Percentiles rank a stretch among this genome's conserved stretches.
Conservation (phyloP, 2,888 invertebrate genomes). For the Clepsis dumicolana region DNA sequence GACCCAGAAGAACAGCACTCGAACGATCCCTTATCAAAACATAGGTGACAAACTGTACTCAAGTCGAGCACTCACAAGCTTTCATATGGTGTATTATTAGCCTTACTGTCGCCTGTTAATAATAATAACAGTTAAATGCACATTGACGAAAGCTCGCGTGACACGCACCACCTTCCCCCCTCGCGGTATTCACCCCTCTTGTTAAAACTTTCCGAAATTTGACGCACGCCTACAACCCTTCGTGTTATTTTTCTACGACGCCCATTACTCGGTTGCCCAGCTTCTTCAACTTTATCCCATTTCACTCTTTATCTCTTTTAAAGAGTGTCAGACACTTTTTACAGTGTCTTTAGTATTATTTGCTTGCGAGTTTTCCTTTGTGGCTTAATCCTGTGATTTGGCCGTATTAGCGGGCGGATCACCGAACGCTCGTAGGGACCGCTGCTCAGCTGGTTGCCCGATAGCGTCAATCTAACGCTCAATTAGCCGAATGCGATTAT, state of each 20-base stretch:
- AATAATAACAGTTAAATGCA: slow-evolving; percentile 70
- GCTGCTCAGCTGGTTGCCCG: slow-evolving; percentile 63
- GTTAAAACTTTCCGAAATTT: slow-evolving; percentile 80
- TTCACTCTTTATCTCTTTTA: slow-evolving; percentile 58
- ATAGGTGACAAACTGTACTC: slow-evolving; percentile 16
- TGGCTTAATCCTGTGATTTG: slow-evolving; percentile 68
- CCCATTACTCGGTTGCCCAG: slow-evolving; percentile 61
- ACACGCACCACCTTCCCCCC: slow-evolving; percentile 62
- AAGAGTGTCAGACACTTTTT: slow-evolving; percentile 55
- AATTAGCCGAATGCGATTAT: slow-evolving; percentile 85
- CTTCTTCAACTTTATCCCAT: slow-evolving; percentile 64
- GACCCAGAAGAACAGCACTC: slow-evolving; percentile 27
- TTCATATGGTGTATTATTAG: slow-evolving; percentile 52
- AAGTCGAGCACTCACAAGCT: slow-evolving; percentile 15
- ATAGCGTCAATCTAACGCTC: slow-evolving; percentile 86
- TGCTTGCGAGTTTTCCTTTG: slow-evolving; percentile 58
- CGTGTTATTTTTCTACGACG: slow-evolving; percentile 69
- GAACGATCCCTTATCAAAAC: slow-evolving; percentile 29
- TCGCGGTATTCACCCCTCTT: slow-evolving; percentile 65
- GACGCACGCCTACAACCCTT: slow-evolving; percentile 76
- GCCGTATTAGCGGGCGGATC: slow-evolving; percentile 69
- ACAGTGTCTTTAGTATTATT: slow-evolving; percentile 50
- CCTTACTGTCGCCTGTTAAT: slow-evolving; percentile 52
- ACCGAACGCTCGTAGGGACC: slow-evolving; percentile 49
- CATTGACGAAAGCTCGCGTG: slow-evolving; percentile 73